Evolutionary conservation across 2,888 invertebrate genomes (phyloP).

Genomic region (Trichogramma evanescens): DNA sequence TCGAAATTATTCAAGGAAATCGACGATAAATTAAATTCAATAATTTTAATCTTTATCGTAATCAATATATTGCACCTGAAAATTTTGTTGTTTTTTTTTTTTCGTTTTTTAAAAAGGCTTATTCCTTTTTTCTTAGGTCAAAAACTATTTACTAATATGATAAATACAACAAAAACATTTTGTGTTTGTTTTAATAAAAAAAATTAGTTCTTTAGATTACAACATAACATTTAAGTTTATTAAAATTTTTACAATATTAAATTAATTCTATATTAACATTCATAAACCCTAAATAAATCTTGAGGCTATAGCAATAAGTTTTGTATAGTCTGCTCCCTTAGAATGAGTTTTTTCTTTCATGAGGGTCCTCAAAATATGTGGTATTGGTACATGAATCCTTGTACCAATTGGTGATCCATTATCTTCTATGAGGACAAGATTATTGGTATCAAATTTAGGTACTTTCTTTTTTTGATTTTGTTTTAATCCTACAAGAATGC

Average conservation of each 20-base stretch:
- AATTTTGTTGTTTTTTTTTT: no score
- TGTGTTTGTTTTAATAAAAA: no score
- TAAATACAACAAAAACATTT: no score
- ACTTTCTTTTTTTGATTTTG: slow-evolving; percentile 73
- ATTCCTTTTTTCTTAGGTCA: no score
- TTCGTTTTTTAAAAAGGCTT: no score
- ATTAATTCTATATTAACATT: neutral
- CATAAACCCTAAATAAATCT: slow-evolving; percentile 65
- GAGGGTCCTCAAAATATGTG: slow-evolving; percentile 77
- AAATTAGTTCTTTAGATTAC: no score
- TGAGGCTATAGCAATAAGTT: slow-evolving; percentile 82
- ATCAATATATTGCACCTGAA: no score
- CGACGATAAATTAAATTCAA: no score
- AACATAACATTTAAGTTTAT: neutral
- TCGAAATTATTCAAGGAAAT: no score
- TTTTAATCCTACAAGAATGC: slow-evolving; percentile 80
- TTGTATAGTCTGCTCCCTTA: slow-evolving; percentile 87
- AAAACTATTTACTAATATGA: no score
- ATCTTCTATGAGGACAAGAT: slow-evolving; percentile 91
- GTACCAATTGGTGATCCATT: slow-evolving; percentile 91
- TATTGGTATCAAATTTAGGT: slow-evolving; percentile 91
- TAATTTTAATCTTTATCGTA: no score
- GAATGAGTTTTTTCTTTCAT: slow-evolving; percentile 71
- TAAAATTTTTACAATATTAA: slow-evolving; percentile 4
- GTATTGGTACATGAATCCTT: slow-evolving; percentile 90